Base-by-base conservation (phyloP, 2,797 vertebrate species). In the Sitta carolinensis region DNA sequence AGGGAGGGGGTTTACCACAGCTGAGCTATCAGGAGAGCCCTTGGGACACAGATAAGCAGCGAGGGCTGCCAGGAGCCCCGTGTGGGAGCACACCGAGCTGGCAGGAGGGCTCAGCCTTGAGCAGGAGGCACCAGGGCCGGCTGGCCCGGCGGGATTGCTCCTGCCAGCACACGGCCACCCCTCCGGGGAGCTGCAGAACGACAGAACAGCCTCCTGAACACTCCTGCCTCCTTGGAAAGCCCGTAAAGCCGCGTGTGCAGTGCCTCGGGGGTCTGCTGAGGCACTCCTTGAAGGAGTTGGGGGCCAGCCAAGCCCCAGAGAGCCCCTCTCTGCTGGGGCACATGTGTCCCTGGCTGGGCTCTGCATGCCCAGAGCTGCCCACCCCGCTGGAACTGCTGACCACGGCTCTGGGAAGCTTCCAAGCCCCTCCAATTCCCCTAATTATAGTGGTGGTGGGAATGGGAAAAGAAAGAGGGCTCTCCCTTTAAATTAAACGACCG, bases 131-230 rank as follows among this genome's bases (percentile, higher is more conserved):
- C 0, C 26, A 5, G 19, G 3, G 45, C 45, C 20, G 34, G 45
- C 40, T 58, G 89, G 87, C 57, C 23, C 0, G 0, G 52, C 0
- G 7, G 68, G 45, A 30, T 1, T 5, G 52, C 62, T 36, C 58
- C 57, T 20, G 43, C 22, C 75, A 7, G 40, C 30, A 26, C 52
- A 29, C 25, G 21, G 40, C 34, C 25, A 8, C 2, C n/a, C 42
- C 0, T 0, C 3, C 7, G 5, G 2, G 5, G 40, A 43, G 9
- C 29, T 15, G 3, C 23, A 0, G 12, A 58, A 12, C 52, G 20
- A 2, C n/a, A 72, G 23, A 17, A 1, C 34, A 22, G 0, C 13
- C 12, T 16, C 9, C 34, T 15, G 38, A 4, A 7, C 0, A 1
- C 70, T 20, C 1, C 2, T 23, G 10, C 55, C 13, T 0, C 64